Conservation (phyloP, 2,797 vertebrate species). For the Rhabdomys pumilio region DNA sequence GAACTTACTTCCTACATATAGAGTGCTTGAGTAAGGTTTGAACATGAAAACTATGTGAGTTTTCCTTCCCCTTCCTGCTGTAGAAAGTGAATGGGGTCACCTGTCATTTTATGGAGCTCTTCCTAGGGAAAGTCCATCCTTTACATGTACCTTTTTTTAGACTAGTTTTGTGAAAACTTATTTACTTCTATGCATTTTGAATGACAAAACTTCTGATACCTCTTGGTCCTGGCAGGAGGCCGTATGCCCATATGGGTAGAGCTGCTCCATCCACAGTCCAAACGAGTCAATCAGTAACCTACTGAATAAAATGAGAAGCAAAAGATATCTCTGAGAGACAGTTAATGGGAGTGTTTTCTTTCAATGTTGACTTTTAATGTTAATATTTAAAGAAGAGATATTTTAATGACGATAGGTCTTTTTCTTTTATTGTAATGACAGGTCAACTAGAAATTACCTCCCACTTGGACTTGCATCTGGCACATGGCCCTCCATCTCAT, state of each 20-base stretch:
- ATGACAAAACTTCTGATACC: conserved; percentile 54
- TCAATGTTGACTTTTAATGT: conserved; percentile 75
- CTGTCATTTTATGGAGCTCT: conserved; percentile 59
- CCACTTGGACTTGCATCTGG: conserved; percentile 49
- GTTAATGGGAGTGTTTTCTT: conserved; percentile 69
- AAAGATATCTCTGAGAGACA: conserved; percentile 65
- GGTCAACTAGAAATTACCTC: conserved; percentile 76
- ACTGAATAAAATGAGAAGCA: conserved; percentile 71
- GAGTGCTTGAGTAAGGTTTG: conserved; percentile 70
- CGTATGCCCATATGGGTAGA: not conserved
- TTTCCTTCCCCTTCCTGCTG: conserved; percentile 54
- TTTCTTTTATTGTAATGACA: conserved; percentile 74
- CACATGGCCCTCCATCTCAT: conserved; percentile 47
- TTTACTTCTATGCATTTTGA: conserved; percentile 60
- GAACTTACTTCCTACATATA: conserved; percentile 57
- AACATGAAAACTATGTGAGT: conserved; percentile 52
- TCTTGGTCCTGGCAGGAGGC: conserved; percentile 63
- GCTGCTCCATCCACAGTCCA: conserved; percentile 26
- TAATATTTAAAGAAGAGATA: conserved; percentile 78
- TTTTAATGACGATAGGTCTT: conserved; percentile 73
- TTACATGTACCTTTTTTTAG: conserved; percentile 32
- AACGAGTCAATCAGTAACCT: conserved; percentile 33
- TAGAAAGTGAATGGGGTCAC: conserved; percentile 59
- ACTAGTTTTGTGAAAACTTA: conserved; percentile 27
- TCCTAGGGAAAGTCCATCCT: conserved; percentile 49